Evolutionary conservation across 2,888 invertebrate genomes (phyloP).

Genomic region (Caenorhabditis panamensis): DNA sequence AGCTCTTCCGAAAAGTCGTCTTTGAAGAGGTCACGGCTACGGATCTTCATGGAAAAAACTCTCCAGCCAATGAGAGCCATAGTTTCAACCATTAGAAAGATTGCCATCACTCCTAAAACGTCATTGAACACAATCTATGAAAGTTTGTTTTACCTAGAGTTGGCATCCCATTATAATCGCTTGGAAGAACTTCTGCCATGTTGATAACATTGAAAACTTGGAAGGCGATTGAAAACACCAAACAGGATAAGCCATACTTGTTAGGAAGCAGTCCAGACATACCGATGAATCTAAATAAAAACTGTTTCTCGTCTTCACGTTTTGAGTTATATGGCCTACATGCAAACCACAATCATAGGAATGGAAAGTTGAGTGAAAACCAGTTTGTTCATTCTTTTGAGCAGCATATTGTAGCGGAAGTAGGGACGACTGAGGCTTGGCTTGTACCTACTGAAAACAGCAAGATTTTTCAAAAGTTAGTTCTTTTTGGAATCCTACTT

Average conservation of each 20-base stretch:
- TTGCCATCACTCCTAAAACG: conserved; percentile 17
- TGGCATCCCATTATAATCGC: conserved; percentile 41
- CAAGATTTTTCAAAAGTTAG: no score
- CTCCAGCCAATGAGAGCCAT: conserved; percentile 8
- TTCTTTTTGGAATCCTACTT: conserved; percentile 7
- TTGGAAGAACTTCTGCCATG: conserved; percentile 14
- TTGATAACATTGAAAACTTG: conserved; percentile 6
- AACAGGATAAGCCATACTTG: background rate
- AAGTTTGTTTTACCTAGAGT: conserved; percentile 19
- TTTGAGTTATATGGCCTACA: no score
- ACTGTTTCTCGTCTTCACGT: background rate
- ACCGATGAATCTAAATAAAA: conserved; percentile 10
- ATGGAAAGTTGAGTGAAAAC: background rate
- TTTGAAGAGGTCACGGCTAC: background rate
- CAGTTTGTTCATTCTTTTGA: conserved; percentile 35
- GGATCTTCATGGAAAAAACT: background rate
- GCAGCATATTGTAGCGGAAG: conserved; percentile 26
- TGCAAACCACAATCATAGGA: conserved; percentile 13
- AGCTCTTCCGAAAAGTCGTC: background rate
- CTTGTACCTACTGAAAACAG: conserved; percentile 5
- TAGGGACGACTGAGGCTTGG: background rate
- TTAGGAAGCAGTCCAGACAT: conserved; percentile 22
- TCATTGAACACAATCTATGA: background rate
- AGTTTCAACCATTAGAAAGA: conserved; percentile 18
- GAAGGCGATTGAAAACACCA: background rate